Evolutionary conservation across 2,113 vertebrate genomes (phyloP).

Genomic region (Capricornis sumatraensis): DNA sequence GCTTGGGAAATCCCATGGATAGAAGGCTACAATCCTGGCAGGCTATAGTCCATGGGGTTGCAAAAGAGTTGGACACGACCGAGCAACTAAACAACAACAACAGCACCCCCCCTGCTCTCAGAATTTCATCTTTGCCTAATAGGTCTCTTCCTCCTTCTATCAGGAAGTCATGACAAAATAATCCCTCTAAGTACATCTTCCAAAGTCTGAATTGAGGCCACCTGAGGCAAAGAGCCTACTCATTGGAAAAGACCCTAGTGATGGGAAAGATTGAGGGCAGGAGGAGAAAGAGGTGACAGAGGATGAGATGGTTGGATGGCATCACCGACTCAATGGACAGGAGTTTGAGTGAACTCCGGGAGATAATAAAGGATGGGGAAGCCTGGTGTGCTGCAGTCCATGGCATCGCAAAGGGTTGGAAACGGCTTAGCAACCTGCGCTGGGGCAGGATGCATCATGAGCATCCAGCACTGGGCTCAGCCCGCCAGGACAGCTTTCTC

Average conservation of each 20-base stretch:
- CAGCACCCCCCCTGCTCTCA: not conserved
- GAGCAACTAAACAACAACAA: not conserved
- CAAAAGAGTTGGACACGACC: not conserved
- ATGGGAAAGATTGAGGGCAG: not conserved
- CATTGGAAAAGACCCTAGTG: not conserved
- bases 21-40: not conserved
- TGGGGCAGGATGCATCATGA: not conserved
- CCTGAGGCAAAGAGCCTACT: not conserved
- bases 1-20: not conserved
- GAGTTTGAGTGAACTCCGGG: not conserved
- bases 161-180: not conserved
- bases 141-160: not conserved
- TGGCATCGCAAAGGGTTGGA: not conserved
- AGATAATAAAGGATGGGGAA: not conserved
- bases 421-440: accelerated
- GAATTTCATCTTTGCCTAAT: not conserved
- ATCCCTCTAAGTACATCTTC: not conserved
- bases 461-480: not conserved
- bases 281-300: not conserved
- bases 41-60: not conserved
- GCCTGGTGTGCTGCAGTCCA: not conserved
- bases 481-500: not conserved
- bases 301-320: not conserved
- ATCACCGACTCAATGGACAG: not conserved
- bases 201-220: not conserved